A percentile compares a stretch with the other conserved stretches of the same genome.
Conservation (phyloP, 2,113 vertebrate genomes). For the Loxodonta africana region DNA sequence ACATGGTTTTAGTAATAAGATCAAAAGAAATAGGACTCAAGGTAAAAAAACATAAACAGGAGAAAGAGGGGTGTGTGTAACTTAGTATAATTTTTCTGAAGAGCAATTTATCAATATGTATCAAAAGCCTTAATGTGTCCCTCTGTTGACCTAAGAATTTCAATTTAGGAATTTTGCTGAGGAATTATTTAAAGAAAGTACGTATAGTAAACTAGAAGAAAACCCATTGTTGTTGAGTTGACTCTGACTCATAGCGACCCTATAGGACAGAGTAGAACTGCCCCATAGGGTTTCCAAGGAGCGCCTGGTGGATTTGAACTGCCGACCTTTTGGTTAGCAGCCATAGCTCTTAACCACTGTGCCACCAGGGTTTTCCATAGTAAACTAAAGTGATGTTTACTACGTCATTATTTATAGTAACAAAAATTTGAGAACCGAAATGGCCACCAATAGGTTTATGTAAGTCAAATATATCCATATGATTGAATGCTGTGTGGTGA, state of each 20-base stretch:
- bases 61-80: not conserved
- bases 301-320: too few relatives aligned
- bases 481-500: not conserved
- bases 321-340: too few relatives aligned
- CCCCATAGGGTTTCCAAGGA: too few relatives aligned
- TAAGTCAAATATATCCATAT: not conserved
- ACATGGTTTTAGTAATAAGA: not conserved
- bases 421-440: constrained; percentile 31
- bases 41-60: not conserved
- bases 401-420: constrained; percentile 31
- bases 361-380: not conserved
- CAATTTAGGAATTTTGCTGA: constrained; percentile 28
- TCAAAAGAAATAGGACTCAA: not conserved
- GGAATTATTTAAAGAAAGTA: constrained; percentile 29
- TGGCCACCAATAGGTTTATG: not conserved
- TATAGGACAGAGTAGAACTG: too few relatives aligned
- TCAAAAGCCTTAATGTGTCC: not conserved
- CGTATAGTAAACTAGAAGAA: not conserved
- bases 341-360: too few relatives aligned
- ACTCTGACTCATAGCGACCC: too few relatives aligned
- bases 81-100: not conserved
- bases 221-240: too few relatives aligned
- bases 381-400: constrained; percentile 27
- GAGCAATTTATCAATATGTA: not conserved
- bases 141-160: constrained; percentile 28